Percentiles rank a stretch among this genome's conserved stretches.
phyloP scores from a whole-genome alignment of 2,888 invertebrate genomes.

The Elmis aenea region DNA sequence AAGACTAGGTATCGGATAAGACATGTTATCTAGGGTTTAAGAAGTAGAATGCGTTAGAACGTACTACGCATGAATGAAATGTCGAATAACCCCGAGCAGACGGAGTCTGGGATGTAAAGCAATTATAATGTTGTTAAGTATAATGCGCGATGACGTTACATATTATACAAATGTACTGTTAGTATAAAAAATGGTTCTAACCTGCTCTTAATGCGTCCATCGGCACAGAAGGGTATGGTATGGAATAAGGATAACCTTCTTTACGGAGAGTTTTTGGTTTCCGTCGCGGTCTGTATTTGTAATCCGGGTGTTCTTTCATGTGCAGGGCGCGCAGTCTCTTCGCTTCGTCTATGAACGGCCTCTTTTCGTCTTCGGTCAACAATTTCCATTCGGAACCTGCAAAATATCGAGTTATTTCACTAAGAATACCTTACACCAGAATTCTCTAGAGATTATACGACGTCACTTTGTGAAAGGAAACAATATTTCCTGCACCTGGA shows the following conservation, averaged over 20 bases:
- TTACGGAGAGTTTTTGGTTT: slow-evolving; percentile 85
- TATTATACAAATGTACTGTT: background rate
- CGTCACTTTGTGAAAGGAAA: background rate
- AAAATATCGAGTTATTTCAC: slow-evolving; percentile 10
- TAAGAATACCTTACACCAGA: no score
- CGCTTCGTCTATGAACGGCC: slow-evolving; percentile 97
- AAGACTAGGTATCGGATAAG: no score
- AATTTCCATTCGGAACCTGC: slow-evolving; percentile 94
- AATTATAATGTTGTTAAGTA: no score
- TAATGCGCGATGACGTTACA: no score
- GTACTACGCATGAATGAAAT: no score
- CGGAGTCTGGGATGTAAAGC: no score
- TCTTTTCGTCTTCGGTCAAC: slow-evolving; percentile 87
- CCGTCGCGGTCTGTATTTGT: slow-evolving; percentile 86
- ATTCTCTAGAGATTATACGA: no score
- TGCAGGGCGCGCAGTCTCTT: slow-evolving; percentile 89
- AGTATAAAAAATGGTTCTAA: slow-evolving; percentile 45
- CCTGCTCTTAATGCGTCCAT: slow-evolving; percentile 85
- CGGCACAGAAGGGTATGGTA: slow-evolving; percentile 86
- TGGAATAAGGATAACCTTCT: slow-evolving; percentile 88
- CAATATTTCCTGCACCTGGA: background rate
- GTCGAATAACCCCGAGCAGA: no score
- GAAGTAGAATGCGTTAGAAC: no score
- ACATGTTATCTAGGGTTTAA: no score
- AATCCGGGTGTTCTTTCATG: slow-evolving; percentile 94